A percentile compares a stretch with the other conserved stretches of the same genome.
These are phyloP conservation scores for Xylota sylvarum DNA, from an alignment of 2,888 invertebrate species.

Conservation along the genomic window DNA sequence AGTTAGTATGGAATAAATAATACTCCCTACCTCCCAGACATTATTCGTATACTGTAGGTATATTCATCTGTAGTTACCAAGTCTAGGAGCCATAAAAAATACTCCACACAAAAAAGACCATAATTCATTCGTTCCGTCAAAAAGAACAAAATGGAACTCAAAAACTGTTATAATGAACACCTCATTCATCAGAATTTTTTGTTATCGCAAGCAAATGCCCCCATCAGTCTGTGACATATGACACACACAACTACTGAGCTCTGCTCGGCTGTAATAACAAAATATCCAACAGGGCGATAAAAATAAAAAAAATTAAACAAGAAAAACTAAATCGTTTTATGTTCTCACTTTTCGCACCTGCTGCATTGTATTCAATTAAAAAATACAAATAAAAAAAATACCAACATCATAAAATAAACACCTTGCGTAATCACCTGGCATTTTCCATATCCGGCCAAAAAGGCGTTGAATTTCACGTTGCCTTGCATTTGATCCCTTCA, in stretches of 20 bases:
- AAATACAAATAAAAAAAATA: constrained; percentile 21
- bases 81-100: background rate
- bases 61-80: background rate
- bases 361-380: constrained; percentile 52
- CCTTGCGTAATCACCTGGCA: constrained; percentile 72
- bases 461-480: constrained; percentile 64
- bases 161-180: constrained; percentile 46
- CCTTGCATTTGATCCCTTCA: constrained; percentile 54
- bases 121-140: constrained; percentile 49
- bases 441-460: constrained; percentile 68
- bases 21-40: background rate
- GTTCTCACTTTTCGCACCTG: constrained; percentile 71
- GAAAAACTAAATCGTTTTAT: background rate
- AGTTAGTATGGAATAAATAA: no score
- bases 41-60: no score
- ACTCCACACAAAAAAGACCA: background rate
- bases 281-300: constrained; percentile 32
- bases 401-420: constrained; percentile 37
- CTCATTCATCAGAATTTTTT: constrained; percentile 70
- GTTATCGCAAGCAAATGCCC: constrained; percentile 58
- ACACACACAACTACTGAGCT: constrained; percentile 60
- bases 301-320: constrained; percentile 22
- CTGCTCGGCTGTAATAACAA: constrained; percentile 18
- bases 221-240: constrained; percentile 52
- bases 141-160: constrained; percentile 7